Base-by-base conservation (phyloP, 2,888 invertebrate genomes). In the Netelia fuscicornis region DNA sequence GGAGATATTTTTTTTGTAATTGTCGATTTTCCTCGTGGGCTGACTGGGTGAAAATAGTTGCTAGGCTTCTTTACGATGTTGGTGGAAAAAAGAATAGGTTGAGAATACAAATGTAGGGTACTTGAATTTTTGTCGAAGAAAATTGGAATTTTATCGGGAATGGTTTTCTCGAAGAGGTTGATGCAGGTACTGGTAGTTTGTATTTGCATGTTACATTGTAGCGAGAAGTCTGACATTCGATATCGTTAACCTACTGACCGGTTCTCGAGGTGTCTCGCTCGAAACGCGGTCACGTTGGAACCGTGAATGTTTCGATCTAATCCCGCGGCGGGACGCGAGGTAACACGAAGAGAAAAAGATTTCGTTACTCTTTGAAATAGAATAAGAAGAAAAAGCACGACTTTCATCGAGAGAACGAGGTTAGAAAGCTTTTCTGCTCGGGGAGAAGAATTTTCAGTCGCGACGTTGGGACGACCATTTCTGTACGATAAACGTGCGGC, bases 161-260 rank as follows among this genome's bases (percentile, higher is more conserved):
- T 13, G 13, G 2, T 58, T 58, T 56, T 58, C n/a, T 17, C 20
- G 11, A n/a, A n/a, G 20, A 25, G 10, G 17, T 20, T 11, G 44
- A 20, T 67, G 44, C 67, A 17, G 37, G 44, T 48, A 30, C n/a
- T 25, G 13, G 58, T 65, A n/a, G 58, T n/a, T 54, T 48, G 77
- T 30, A 79, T 81, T 84, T 70, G 79, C 81, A 85, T 70, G 78
- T 83, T 79, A 84, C 78, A 83, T 86, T 84, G 76, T 86, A 80
- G 83, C 81, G 77, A 86, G 86, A 86, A 86, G 80, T 86, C 84
- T 87, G 75, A 85, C 85, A 88, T 87, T 89, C 85, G 86, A 89
- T 91, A 91, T 91, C 91, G 89, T 91, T 93, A 92, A 92, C 92
- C 92, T 91, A 92, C 91, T 92, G 93, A 93, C 92, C 92, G 90